Percentiles rank a stretch among this genome's conserved stretches.
Evolutionary conservation across 2,888 invertebrate genomes (phyloP).

Genomic region (Cephus nigrinus): DNA sequence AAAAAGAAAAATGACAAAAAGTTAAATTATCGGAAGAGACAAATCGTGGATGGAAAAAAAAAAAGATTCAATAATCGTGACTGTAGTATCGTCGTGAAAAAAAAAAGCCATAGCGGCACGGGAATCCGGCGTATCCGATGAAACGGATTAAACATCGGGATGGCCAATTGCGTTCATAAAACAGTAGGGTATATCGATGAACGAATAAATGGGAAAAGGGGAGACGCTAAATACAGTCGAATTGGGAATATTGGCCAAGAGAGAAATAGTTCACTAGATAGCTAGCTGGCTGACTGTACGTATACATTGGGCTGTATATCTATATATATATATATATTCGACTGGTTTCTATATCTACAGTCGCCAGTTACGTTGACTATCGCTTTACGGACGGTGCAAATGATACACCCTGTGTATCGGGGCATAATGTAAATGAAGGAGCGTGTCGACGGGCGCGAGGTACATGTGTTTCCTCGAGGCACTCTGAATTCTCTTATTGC

Average conservation of each 20-base stretch:
- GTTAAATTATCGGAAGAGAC: not conserved
- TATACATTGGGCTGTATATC: not conserved
- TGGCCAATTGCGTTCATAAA: not conserved
- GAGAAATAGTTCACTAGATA: not conserved
- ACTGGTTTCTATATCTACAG: not conserved
- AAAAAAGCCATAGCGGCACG: no score
- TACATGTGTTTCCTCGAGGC: constrained; percentile 1
- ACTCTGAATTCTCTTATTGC: not conserved
- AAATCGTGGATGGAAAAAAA: not conserved
- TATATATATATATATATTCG: not conserved
- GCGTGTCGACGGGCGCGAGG: not conserved
- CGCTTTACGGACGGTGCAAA: not conserved
- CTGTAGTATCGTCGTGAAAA: not conserved
- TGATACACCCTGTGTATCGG: not conserved
- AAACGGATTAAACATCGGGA: not conserved
- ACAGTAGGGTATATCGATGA: not conserved
- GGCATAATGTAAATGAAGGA: not conserved
- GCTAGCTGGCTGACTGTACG: not conserved
- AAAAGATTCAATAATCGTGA: not conserved
- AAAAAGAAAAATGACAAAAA: not conserved
- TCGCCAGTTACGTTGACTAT: not conserved
- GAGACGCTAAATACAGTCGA: not conserved
- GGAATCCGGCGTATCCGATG: not conserved
- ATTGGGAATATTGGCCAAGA: not conserved
- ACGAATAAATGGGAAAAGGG: not conserved